Conservation (phyloP, 2,888 invertebrate species). For the Lithophane ornitopus region DNA sequence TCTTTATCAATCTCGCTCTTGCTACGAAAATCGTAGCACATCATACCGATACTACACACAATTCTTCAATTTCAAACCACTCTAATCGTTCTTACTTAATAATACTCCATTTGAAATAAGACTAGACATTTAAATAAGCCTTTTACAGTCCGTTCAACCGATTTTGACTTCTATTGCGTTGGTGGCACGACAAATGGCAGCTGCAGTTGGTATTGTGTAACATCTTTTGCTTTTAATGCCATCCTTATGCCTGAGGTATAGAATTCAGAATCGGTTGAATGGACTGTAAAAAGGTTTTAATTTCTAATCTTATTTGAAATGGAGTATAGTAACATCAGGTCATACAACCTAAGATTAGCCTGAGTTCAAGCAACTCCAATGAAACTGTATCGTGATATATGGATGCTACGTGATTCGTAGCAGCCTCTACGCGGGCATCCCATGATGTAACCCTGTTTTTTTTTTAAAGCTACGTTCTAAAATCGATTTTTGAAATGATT, state of each 20-base stretch:
- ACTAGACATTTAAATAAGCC: too few relatives aligned
- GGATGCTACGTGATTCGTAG: slow-evolving; percentile 50
- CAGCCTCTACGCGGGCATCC: slow-evolving; percentile 25
- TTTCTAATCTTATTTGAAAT: too few relatives aligned
- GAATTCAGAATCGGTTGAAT: too few relatives aligned
- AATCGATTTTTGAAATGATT: not conserved
- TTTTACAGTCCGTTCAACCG: too few relatives aligned
- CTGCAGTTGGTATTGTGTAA: too few relatives aligned
- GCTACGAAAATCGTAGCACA: slow-evolving; percentile 22
- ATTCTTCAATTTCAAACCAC: not conserved
- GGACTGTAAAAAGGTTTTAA: too few relatives aligned
- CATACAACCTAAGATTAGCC: slow-evolving; percentile 4
- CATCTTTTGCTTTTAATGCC: too few relatives aligned
- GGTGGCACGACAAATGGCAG: too few relatives aligned
- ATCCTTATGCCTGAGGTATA: too few relatives aligned
- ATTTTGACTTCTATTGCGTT: too few relatives aligned
- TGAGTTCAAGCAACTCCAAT: slow-evolving; percentile 37
- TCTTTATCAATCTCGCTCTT: not conserved
- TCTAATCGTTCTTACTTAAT: slow-evolving; percentile 12
- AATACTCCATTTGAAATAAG: too few relatives aligned
- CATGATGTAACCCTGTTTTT: not conserved
- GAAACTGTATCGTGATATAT: not conserved
- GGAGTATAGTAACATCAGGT: slow-evolving; percentile 11
- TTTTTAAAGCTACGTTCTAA: not conserved
- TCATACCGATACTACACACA: not conserved